Conservation (phyloP, 2,797 vertebrate species). For the Pempheris klunzingeri region DNA sequence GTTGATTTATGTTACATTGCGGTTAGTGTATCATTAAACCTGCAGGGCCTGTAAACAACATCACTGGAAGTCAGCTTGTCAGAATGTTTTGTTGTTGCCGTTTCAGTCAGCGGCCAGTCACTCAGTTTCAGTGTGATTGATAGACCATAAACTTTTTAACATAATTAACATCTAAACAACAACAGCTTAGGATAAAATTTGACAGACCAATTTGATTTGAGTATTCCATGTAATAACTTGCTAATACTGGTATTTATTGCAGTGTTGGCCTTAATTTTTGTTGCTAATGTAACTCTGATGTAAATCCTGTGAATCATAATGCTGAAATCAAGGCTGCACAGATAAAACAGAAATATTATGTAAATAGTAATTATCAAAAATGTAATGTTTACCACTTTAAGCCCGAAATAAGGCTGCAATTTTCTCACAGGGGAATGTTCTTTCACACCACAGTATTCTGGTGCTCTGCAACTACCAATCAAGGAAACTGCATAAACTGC, state of each 20-base stretch:
- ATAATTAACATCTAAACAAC: not conserved
- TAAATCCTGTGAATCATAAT: slow-evolving; percentile 8
- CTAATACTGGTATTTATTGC: not conserved
- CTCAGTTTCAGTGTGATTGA: too few species aligned
- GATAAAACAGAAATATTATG: slow-evolving; percentile 32
- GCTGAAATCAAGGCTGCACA: slow-evolving; percentile 15
- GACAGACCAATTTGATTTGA: too few species aligned
- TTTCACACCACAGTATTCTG: slow-evolving; percentile 20
- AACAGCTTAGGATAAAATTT: not conserved
- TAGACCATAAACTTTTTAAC: not conserved
- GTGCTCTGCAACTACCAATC: slow-evolving; percentile 23
- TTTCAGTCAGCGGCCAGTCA: too few species aligned
- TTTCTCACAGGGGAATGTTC: slow-evolving; percentile 19
- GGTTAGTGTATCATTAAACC: too few species aligned
- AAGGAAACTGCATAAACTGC: slow-evolving; percentile 15
- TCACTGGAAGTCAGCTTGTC: too few species aligned
- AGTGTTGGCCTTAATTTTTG: not conserved
- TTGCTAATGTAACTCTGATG: not conserved
- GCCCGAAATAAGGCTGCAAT: slow-evolving; percentile 14
- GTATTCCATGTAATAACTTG: not conserved
- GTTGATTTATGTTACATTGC: too few species aligned
- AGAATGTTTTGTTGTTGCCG: too few species aligned
- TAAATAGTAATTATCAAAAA: slow-evolving; percentile 18
- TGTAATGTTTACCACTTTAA: slow-evolving; percentile 18
- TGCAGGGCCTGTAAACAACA: too few species aligned